Base-by-base conservation (phyloP, 2,113 vertebrate genomes). In the Vireo altiloquus region DNA sequence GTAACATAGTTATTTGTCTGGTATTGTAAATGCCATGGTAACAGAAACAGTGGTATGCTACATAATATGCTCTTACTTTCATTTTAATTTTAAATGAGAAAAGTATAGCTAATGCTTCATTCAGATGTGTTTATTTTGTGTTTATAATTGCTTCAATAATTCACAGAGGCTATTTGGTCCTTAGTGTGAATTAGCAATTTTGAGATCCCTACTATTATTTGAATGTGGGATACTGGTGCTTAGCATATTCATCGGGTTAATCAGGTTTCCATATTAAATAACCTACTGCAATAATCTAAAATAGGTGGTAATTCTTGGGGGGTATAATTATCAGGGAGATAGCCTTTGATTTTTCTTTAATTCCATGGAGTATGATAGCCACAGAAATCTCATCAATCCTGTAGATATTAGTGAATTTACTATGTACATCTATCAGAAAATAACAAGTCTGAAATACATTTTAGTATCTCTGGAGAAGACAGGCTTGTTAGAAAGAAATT, bases 241-340 rank as follows among this genome's bases (percentile, higher is more conserved):
- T 81, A 78, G 24, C 61, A 37, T 95, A 63, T 94, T 96, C n/a
- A 23, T 78, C 53, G 63, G 37, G 46, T 97, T 89, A 76, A 79
- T 65, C 59, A 33, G 25, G 47, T 87, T 95, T 94, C 56, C 47
- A 27, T 94, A 83, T 81, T 81, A 68, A 90, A 75, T 44, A 71
- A 14, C 57, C 23, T 61, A 23, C 57, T 91, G 37, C 66, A 82
- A 15, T 89, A 94, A 72, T 78, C 37, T 88, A 88, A 94, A 95
- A 72, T 79, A 79, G 49, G 21, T 87, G 21, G 44, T 71, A 60
- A 56, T 88, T 93, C 64, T 81, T 5, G 24, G 40, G 33, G 2
- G 20, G 7, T 72, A 7, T 37, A 59, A 20, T 79, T 90, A 60
- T 68, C 28, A 40, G 25, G 27, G 40, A 89, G 22, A 74, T 74